Base-by-base conservation (phyloP, 2,888 invertebrate genomes). In the Eupelmus urozonus region DNA sequence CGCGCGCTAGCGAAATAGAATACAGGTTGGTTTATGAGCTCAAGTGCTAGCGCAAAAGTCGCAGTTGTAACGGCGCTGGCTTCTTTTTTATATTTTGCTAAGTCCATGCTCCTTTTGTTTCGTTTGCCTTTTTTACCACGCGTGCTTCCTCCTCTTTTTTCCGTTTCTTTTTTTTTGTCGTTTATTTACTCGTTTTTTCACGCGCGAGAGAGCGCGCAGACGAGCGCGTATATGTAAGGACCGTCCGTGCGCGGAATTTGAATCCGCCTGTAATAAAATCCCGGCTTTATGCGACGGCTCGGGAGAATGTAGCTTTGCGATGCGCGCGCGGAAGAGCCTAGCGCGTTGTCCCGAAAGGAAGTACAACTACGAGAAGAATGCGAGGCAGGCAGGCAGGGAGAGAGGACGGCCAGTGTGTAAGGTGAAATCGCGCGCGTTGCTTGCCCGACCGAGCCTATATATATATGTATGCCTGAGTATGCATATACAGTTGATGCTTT, bases 261-360 rank as follows among this genome's bases (percentile, higher is more conserved):
- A 89, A 89, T 89, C 88, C 88, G 84, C 87, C 84, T 84, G 88
- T 85, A 89, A 90, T 89, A 89, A 90, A 89, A 88, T 87, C 85
- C 85, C 82, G 82, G 86, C 86, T 90, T 89, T 89, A 89, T 88
- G 88, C 88, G 89, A 88, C 88, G 86, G 81, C 80, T 81, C 80
- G 51, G 40, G 75, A 51, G 40, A 78, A 63, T 49, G 73, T 55
- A 67, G 74, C 13, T 74, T 66, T 40, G 45, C 66, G 76, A 13
- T 40, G 75, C 27, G 60, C 65, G 13, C 51, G 9, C n/a, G 27
- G 49, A 34, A 62, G 55, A 51, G 27, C 29, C 29, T 20, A 23
- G 73, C 29, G 76, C 45, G 63, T 62, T 16, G 34, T 63, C 18
- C 67, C 51, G 55, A 74, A 72, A 69, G 53, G 78, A 74, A 78